These are phyloP conservation scores for Miichthys miiuy DNA, from an alignment of 2,797 vertebrate genomes.

Conservation along the genomic window DNA sequence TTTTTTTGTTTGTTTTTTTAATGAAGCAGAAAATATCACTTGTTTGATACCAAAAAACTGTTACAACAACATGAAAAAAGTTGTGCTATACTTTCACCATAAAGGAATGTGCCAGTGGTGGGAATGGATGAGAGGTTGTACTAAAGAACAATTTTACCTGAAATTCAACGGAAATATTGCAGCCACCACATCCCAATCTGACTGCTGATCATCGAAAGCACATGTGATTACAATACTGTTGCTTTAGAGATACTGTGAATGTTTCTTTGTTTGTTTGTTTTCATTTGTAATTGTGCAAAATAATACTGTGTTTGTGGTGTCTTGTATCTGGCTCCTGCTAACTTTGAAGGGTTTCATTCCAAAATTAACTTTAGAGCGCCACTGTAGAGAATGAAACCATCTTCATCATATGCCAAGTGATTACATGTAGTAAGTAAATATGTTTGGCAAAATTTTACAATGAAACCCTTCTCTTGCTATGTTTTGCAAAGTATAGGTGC, in stretches of 20 bases:
- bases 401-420: neutral
- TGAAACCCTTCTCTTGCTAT: conserved; percentile 24
- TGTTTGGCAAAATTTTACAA: conserved; percentile 31
- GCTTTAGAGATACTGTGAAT: conserved; percentile 46
- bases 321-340: neutral
- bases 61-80: conserved; percentile 68
- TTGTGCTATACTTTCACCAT: conserved; percentile 67
- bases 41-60: conserved; percentile 71
- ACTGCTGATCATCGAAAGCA: conserved; percentile 49
- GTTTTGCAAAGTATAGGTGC: conserved; percentile 24
- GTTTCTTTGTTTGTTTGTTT: neutral
- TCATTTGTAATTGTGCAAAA: conserved; percentile 36
- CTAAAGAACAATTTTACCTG: conserved; percentile 40
- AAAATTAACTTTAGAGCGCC: conserved; percentile 2
- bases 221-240: conserved; percentile 40
- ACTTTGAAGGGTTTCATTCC: conserved; percentile 33
- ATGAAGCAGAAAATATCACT: conserved; percentile 76
- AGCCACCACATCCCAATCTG: conserved; percentile 25
- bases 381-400: neutral
- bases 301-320: conserved; percentile 50
- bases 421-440: neutral
- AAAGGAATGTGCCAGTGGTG: conserved; percentile 61
- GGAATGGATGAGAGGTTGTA: conserved; percentile 33
- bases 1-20: conserved; percentile 55
- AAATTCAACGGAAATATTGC: conserved; percentile 39